phyloP scores from a whole-genome alignment of 2,797 vertebrate genomes.

The Denticeps clupeoides region DNA sequence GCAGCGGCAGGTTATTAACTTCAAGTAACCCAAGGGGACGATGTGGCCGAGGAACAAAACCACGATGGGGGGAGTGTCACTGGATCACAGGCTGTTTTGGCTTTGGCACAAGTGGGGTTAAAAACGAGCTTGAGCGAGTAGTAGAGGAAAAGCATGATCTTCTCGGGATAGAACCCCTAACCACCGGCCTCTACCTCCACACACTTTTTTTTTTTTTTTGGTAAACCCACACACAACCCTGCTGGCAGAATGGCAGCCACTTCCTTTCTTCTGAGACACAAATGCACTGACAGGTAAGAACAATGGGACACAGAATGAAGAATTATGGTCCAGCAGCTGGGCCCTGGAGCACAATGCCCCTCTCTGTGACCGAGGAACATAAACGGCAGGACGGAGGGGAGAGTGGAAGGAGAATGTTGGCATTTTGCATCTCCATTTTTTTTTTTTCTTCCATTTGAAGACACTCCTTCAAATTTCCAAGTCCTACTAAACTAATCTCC shows the following conservation, averaged over 20 bases:
- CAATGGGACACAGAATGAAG: constrained; percentile 72
- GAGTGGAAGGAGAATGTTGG: constrained; percentile 34
- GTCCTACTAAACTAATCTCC: constrained; percentile 33
- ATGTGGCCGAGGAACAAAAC: constrained; percentile 36
- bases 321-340: constrained; percentile 73
- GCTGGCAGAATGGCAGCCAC: constrained; percentile 63
- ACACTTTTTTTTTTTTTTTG: background rate
- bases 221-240: constrained; percentile 42
- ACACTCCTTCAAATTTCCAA: constrained; percentile 32
- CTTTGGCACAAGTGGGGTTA: constrained; percentile 13
- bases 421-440: constrained; percentile 32
- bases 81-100: constrained; percentile 23
- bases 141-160: constrained; percentile 35
- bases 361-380: constrained; percentile 56
- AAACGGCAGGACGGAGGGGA: constrained; percentile 27
- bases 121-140: background rate
- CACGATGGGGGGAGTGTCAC: constrained; percentile 27
- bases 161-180: constrained; percentile 34
- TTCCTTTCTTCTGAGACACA: constrained; percentile 67
- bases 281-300: constrained; percentile 69
- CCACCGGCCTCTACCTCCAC: constrained; percentile 1
- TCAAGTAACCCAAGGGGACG: constrained; percentile 44
- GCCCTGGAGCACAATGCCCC: constrained; percentile 60
- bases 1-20: constrained; percentile 56
- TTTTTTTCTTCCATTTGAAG: constrained; percentile 12